These are phyloP conservation scores for Poeciliopsis infans DNA, from an alignment of 2,797 vertebrate genomes.

Conservation along the genomic window DNA sequence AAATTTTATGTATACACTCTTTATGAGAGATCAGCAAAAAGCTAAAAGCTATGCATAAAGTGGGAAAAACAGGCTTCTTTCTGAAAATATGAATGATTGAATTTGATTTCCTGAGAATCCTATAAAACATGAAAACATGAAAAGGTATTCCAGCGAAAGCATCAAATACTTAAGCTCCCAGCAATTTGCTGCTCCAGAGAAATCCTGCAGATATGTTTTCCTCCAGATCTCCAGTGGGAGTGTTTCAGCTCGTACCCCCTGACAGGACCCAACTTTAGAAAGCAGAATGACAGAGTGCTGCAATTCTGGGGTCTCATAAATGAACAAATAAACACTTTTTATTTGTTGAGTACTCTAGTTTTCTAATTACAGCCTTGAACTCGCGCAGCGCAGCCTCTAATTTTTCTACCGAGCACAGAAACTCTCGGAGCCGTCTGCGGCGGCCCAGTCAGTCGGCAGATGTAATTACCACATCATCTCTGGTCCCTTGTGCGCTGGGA, in stretches of 20 bases:
- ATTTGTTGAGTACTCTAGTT: constrained; percentile 68
- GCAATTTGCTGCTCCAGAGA: background rate
- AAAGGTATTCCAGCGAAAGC: background rate
- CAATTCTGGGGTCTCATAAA: constrained; percentile 71
- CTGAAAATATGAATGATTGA: background rate
- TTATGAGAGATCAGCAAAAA: background rate
- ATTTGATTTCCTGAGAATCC: background rate
- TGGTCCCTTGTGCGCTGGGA: constrained; percentile 64
- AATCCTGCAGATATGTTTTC: constrained; percentile 6
- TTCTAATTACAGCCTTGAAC: constrained; percentile 78
- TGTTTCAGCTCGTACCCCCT: constrained; percentile 18
- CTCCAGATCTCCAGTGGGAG: background rate
- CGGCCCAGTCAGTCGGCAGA: constrained; percentile 75
- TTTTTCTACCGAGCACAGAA: constrained; percentile 72
- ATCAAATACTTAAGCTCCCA: background rate
- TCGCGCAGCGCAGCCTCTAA: constrained; percentile 75
- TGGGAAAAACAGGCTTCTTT: background rate
- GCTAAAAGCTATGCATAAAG: background rate
- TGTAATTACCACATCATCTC: constrained; percentile 81
- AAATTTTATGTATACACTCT: background rate
- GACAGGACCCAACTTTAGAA: constrained; percentile 41
- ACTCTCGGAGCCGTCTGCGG: constrained; percentile 77
- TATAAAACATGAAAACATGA: background rate
- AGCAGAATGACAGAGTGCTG: constrained; percentile 34
- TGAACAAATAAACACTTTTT: constrained; percentile 80